A percentile compares a stretch with the other conserved stretches of the same genome.
phyloP scores from a whole-genome alignment of 2,113 vertebrate species.

The Bostrychus sinensis region DNA sequence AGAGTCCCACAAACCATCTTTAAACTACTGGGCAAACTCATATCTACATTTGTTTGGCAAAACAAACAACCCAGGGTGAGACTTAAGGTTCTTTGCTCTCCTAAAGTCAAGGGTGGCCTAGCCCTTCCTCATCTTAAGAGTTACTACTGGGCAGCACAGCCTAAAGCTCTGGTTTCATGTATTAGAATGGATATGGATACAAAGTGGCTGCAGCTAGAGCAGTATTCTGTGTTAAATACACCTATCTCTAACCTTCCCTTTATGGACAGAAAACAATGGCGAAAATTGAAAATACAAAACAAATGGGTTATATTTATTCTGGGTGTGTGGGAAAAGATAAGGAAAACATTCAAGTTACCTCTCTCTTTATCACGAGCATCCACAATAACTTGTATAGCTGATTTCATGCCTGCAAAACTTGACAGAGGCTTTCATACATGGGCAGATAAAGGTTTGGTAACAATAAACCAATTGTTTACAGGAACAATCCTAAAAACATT shows the following conservation, averaged over 20 bases:
- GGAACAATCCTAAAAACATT: not conserved
- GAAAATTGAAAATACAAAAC: too few relatives aligned
- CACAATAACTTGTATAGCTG: not conserved
- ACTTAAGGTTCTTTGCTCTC: not conserved
- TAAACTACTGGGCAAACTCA: not conserved
- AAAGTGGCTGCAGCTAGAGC: too few relatives aligned
- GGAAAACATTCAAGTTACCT: not conserved
- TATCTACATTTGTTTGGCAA: conserved; percentile 2
- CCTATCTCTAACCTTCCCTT: too few relatives aligned
- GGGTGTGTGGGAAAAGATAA: too few relatives aligned
- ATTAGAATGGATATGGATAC: not conserved
- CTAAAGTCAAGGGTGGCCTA: not conserved
- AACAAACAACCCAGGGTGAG: not conserved
- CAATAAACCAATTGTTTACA: not conserved
- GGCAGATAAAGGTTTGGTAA: not conserved
- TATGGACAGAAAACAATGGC: too few relatives aligned
- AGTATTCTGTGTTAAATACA: too few relatives aligned
- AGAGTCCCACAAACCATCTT: not conserved
- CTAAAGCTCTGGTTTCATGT: not conserved
- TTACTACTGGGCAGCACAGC: not conserved
- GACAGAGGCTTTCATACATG: not conserved
- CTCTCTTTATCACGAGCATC: not conserved
- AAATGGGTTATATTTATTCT: too few relatives aligned
- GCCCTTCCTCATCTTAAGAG: not conserved
- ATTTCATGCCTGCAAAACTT: not conserved